Base-by-base conservation (phyloP, 2,888 invertebrate genomes). In the Tryphoninae sp. region DNA sequence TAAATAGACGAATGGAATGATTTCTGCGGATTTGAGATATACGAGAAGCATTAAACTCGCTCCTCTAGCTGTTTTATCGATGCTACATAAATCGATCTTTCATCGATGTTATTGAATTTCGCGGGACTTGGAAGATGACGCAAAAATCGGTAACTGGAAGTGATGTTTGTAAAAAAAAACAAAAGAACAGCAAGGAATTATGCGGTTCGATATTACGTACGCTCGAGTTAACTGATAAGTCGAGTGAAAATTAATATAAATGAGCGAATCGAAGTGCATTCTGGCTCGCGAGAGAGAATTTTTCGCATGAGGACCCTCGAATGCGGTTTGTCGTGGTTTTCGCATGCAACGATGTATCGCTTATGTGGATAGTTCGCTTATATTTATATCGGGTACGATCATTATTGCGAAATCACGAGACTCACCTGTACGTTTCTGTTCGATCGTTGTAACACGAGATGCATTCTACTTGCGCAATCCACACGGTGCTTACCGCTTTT, bases 371-470 rank as follows among this genome's bases (percentile, higher is more conserved):
- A 65, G n/a, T 59, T 6, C 4, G 23, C 9, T 8, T 26, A 59
- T 61, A 16, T 19, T 19, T 42, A 16, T 23, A 55, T 11, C 42
- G 42, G 59, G 61, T 65, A 75, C 61, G 65, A 74, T 67, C 45
- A 67, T 13, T 53, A 72, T 81, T 73, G 80, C 78, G 58, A 64
- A 42, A 81, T 71, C 64, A 33, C 69, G 67, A 62, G 84, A 83
- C 79, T 87, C 87, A 88, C 89, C 88, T 87, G 87, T 85, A 84
- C 84, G 83, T 22, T 71, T 69, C 49, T 16, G 13, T 42, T 16
- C 68, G 67, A 69, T 82, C 80, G 55, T 78, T 84, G 89, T 90
- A 90, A 90, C 84, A 81, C 84, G 89, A 90, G 89, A 89, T 87
- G 85, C 84, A 86, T 86, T 87, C 77, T 80, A 81, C 83, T 90